Evolutionary conservation across 2,113 vertebrate species (phyloP).

Genomic region (Carettochelys insculpta): DNA sequence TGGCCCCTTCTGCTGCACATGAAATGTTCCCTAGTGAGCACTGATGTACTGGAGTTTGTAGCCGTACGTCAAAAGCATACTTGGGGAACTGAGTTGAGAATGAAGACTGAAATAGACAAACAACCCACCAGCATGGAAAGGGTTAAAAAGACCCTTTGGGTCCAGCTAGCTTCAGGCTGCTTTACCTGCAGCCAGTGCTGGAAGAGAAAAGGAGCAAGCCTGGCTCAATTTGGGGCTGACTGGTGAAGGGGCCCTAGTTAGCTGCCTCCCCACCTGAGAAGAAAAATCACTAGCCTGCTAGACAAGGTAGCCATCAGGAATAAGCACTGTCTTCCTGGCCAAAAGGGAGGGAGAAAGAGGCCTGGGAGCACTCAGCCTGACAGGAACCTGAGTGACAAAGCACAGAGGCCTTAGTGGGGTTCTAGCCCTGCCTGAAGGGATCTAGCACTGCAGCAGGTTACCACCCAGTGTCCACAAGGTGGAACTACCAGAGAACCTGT

Average conservation of each 20-base stretch:
- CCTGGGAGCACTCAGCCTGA: background rate
- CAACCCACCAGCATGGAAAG: background rate
- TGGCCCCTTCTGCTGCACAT: background rate
- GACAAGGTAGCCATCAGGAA: background rate
- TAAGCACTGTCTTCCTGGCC: background rate
- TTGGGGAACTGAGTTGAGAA: background rate
- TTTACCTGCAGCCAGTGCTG: background rate
- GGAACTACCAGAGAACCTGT: background rate
- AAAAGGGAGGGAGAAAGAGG: background rate
- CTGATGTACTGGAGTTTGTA: background rate
- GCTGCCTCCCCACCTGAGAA: background rate
- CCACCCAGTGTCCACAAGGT: background rate
- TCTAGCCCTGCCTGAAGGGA: background rate
- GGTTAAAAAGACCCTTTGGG: background rate
- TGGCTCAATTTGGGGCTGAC: background rate
- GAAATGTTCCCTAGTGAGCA: background rate
- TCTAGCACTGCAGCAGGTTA: background rate
- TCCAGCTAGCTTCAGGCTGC: background rate
- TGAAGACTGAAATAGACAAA: background rate
- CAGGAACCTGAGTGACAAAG: background rate
- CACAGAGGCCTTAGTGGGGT: background rate
- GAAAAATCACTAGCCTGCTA: background rate
- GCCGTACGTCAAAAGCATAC: background rate
- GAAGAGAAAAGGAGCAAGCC: background rate
- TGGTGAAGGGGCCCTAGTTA: background rate